Base-by-base conservation (phyloP, 2,113 vertebrate species). In the Terrapene triunguis region DNA sequence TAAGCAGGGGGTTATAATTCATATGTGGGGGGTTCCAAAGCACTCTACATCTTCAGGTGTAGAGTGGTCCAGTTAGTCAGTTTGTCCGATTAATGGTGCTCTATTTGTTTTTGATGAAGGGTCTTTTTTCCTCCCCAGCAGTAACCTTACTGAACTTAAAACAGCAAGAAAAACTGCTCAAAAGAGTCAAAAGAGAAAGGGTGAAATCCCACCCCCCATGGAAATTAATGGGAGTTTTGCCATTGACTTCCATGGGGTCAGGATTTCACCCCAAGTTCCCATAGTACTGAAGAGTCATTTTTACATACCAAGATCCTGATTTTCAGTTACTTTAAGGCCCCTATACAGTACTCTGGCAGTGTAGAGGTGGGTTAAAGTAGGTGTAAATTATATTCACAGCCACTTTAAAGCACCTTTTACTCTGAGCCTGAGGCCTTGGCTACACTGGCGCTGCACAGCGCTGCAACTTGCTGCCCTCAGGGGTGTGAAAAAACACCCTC, bases 241-340 rank as follows among this genome's bases (percentile, higher is more conserved):
- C 88, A 12, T 57, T 93, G 87, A 16, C 25, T 47, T 76, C 10
- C 5, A 44, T 44, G 24, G 5, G 83, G 32, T 42, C 42, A 89
- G 72, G 48, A 62, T 29, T 42, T 81, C 84, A 84, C 74, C 89
- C 69, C 82, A 94, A 96, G 87, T 88, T 57, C 25, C 65, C 25
- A 0, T 0, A 2, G 29, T 50, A 53, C 1, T 57, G 29, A 65
- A 93, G 25, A 95, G 80, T 91, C 62, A 85, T 10, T 90, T 88
- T 57, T 10, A 19, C 82, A 38, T 92, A 38, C 22, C 38, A 14
- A 72, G 48, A 29, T 32, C 4, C 85, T 24, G 51, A 3, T 55
- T 97, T 97, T 80, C 86, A 87, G n/a, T 83, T 89, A 79, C 80
- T 54, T 69, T 92, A 72, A 86, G 38, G 32, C 94, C 89, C 80